These are phyloP conservation scores for Drosophila pseudotakahashii DNA, from an alignment of 2,888 invertebrate species.

Conservation along the genomic window DNA sequence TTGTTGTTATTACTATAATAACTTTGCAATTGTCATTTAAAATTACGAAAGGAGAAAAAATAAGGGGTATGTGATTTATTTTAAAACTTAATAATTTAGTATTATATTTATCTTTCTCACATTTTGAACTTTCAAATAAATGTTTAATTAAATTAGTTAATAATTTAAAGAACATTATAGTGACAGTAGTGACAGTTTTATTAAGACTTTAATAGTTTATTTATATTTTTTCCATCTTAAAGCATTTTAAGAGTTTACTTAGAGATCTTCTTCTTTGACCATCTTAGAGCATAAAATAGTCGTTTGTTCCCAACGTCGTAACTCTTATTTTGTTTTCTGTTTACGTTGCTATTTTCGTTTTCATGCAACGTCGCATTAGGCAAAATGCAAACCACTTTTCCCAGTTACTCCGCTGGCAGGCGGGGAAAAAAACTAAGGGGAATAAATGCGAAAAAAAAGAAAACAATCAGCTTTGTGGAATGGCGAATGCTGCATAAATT, in stretches of 20 bases:
- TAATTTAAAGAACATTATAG: no score
- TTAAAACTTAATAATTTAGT: neutral
- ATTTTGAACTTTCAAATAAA: no score
- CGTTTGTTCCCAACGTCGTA: neutral
- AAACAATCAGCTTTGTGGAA: slow-evolving; percentile 5
- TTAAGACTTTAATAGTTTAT: no score
- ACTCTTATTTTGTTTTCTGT: slow-evolving; percentile 45
- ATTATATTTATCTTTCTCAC: no score
- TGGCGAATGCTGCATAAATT: slow-evolving; percentile 42
- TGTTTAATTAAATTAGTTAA: no score
- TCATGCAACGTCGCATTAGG: slow-evolving; percentile 55
- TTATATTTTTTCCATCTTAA: neutral
- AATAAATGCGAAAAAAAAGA: slow-evolving; percentile 7
- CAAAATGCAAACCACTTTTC: slow-evolving; percentile 51
- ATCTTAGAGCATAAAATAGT: slow-evolving; percentile 21
- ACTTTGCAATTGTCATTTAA: slow-evolving; percentile 6
- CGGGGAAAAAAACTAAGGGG: neutral
- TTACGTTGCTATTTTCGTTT: slow-evolving; percentile 51
- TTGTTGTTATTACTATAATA: slow-evolving; percentile 6
- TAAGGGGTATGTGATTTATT: neutral
- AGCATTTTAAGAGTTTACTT: neutral
- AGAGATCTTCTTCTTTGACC: neutral
- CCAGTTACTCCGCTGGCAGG: neutral
- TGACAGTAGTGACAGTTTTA: no score
- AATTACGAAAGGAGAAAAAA: neutral